Base-by-base conservation (phyloP, 2,797 vertebrate genomes). In the Eulemur coronatus region DNA sequence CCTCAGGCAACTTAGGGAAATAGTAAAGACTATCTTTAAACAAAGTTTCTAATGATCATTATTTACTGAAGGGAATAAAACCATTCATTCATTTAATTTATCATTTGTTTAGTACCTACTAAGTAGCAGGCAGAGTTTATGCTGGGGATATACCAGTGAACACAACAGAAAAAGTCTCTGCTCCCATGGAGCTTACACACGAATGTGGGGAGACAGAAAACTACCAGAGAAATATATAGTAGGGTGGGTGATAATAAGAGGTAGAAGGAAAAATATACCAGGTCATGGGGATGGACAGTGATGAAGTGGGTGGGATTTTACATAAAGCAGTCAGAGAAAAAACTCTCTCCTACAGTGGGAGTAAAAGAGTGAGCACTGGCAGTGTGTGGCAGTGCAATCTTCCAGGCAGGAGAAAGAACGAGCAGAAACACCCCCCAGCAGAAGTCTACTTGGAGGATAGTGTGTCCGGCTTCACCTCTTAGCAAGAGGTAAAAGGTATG, bases 111-210 rank as follows among this genome's bases (percentile, higher is more conserved):
- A 35, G 43, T 14, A 30, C 2, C 17, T 38, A 6, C 22, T 41
- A 50, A n/a, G 10, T 2, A 15, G 9, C 14, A 35, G 24, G 24
- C 1, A 3, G 26, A 3, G 41, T 22, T 41, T 9, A 50, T 3
- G 7, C 48, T 50, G 73, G 30, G 18, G 57, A 52, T 2, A 14
- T 20, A 78, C 1, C 4, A 2, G 0, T 0, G 4, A 38, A 48
- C 1, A 1, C 5, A 14, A 13, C 0, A 18, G 33, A 41, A 48
- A 55, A 15, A n/a, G 30, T 4, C 35, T 90, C 13, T 11, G 5
- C 3, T 11, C 2, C 38, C 17, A 0, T 0, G 28, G 38, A 30
- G 38, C 0, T 14, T 48, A 2, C 7, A 2, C 14, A 8, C 4
- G 15, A 12, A 30, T 0, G 3, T 15, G 28, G 35, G 9, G 4